Evolutionary conservation across 2,888 invertebrate species (phyloP).

Genomic region (Cheilosia scutellata): DNA sequence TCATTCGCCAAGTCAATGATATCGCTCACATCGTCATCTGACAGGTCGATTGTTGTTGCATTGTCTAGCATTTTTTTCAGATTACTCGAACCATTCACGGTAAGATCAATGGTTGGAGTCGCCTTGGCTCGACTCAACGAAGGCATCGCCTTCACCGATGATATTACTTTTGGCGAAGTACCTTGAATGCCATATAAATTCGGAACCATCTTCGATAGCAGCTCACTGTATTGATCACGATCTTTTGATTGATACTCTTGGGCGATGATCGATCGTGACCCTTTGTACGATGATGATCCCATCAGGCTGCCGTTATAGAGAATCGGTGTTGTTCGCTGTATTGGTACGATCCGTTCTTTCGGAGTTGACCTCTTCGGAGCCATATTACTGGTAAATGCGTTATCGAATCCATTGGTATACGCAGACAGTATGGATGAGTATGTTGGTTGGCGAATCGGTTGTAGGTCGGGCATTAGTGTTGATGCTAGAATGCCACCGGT

Average conservation of each 20-base stretch:
- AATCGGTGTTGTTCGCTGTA: constrained; percentile 32
- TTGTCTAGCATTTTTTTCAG: constrained; percentile 46
- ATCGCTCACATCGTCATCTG: constrained; percentile 78
- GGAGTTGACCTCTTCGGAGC: constrained; percentile 67
- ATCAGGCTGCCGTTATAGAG: constrained; percentile 42
- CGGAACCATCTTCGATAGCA: constrained; percentile 74
- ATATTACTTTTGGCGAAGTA: constrained; percentile 38
- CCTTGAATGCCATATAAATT: constrained; percentile 75
- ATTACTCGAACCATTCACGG: constrained; percentile 15
- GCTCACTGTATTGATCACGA: constrained; percentile 77
- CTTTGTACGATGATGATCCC: constrained; percentile 4
- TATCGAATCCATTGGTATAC: constrained; percentile 65
- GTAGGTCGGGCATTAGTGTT: constrained; percentile 75
- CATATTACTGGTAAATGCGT: constrained; percentile 62
- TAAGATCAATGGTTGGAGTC: constrained; percentile 33
- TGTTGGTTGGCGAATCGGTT: constrained; percentile 62
- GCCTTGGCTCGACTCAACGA: constrained; percentile 57
- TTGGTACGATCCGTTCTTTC: constrained; percentile 47
- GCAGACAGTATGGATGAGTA: constrained; percentile 73
- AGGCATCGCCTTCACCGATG: constrained; percentile 45
- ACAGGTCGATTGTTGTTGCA: constrained; percentile 54
- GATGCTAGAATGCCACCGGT: constrained; percentile 78
- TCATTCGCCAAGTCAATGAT: constrained; percentile 78
- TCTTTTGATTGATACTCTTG: constrained; percentile 77
- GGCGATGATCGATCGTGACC: constrained; percentile 76